Conservation (phyloP, 2,113 vertebrate species). For the Dasyornis broadbenti region DNA sequence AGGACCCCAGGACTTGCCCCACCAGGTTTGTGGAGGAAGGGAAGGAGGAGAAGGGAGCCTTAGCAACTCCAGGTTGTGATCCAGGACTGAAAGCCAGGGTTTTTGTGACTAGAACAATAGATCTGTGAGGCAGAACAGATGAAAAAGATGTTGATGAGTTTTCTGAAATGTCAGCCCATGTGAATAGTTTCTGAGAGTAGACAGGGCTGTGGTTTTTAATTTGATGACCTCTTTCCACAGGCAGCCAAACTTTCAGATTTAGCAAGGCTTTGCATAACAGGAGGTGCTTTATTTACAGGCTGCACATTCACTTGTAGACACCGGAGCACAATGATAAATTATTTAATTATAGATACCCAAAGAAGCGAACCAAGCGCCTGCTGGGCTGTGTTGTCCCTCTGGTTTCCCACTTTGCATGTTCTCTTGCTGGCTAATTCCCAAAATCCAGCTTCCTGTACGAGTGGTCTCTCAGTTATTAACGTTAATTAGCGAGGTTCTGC, state of each 20-base stretch:
- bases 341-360: not conserved
- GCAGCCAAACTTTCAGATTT: not conserved
- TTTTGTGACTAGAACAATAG: not conserved
- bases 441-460: not conserved
- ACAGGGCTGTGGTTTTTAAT: not conserved
- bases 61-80: not conserved
- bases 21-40: not conserved
- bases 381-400: not conserved
- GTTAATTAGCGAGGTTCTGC: not conserved
- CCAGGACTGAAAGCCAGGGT: not conserved
- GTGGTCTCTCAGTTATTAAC: not conserved
- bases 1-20: not conserved
- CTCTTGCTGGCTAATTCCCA: not conserved
- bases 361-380: not conserved
- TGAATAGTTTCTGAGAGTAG: not conserved
- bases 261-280: not conserved
- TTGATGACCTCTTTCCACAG: not conserved
- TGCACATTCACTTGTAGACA: not conserved
- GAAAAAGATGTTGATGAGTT: not conserved
- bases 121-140: not conserved
- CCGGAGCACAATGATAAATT: not conserved
- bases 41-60: not conserved
- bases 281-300: not conserved
- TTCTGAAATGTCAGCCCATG: rapidly evolving
- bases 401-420: not conserved